These are phyloP conservation scores for Tenthredo livida DNA, from an alignment of 2,888 invertebrate species.

Conservation along the genomic window DNA sequence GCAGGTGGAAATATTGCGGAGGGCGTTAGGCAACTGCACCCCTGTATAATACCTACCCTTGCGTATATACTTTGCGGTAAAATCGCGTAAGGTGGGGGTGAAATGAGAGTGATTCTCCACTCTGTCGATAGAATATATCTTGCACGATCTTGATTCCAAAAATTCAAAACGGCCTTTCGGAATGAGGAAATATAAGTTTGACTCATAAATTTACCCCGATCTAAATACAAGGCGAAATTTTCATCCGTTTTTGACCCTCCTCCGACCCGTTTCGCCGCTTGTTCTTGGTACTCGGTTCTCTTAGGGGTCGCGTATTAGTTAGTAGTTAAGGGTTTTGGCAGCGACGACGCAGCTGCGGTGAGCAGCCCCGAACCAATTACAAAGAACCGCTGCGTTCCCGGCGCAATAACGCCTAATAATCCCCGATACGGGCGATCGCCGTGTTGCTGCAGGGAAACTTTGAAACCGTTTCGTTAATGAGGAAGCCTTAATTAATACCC, in stretches of 20 bases:
- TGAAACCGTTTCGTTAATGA: slow-evolving; percentile 43
- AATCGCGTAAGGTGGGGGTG: background rate
- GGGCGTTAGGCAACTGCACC: background rate
- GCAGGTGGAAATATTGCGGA: slow-evolving; percentile 35
- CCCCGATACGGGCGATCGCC: slow-evolving; percentile 27
- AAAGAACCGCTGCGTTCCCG: slow-evolving; percentile 67
- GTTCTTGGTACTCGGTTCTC: slow-evolving; percentile 39
- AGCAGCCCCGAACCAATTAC: slow-evolving; percentile 72
- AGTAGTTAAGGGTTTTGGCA: slow-evolving; percentile 54
- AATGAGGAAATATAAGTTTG: background rate
- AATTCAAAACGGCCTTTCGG: background rate
- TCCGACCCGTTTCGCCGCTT: background rate
- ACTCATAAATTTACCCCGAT: background rate
- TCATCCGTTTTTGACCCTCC: background rate
- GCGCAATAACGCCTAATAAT: slow-evolving; percentile 48
- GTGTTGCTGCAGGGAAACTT: slow-evolving; percentile 28
- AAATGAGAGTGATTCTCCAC: slow-evolving; percentile 51
- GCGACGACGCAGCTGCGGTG: slow-evolving; percentile 73
- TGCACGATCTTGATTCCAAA: background rate
- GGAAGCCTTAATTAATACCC: slow-evolving; percentile 31
- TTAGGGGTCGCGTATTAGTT: slow-evolving; percentile 55
- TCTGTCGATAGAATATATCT: slow-evolving; percentile 43
- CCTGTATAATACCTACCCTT: background rate
- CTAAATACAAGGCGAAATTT: background rate
- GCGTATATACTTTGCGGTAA: background rate